phyloP scores from a whole-genome alignment of 2,797 vertebrate genomes.

The Phalloptychus januarius region DNA sequence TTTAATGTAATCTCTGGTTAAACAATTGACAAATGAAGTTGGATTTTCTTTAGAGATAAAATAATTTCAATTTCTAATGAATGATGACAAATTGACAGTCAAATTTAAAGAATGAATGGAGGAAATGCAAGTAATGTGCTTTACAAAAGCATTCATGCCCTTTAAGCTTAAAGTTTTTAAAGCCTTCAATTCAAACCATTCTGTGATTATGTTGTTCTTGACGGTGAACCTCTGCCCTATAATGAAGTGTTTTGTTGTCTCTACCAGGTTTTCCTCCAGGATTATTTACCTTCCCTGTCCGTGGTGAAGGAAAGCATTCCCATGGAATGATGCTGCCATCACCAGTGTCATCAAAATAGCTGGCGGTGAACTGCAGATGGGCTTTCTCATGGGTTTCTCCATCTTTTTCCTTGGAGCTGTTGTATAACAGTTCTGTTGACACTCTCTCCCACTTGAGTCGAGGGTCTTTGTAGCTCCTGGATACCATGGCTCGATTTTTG shows the following conservation, averaged over 20 bases:
- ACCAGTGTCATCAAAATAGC: neutral
- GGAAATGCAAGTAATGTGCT: neutral
- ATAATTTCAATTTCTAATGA: too few relatives aligned
- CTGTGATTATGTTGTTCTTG: neutral
- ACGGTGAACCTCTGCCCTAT: neutral
- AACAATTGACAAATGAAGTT: neutral
- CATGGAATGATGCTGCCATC: neutral
- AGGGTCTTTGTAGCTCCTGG: neutral
- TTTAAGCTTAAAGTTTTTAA: too few relatives aligned
- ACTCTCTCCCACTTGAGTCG: neutral
- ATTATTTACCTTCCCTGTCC: too few relatives aligned
- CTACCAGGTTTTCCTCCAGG: neutral
- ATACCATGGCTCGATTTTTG: neutral
- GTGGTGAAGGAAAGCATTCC: neutral
- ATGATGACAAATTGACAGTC: neutral
- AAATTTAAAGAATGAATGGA: neutral
- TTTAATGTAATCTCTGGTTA: neutral
- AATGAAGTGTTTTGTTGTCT: neutral
- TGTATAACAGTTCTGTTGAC: neutral
- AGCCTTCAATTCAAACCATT: too few relatives aligned
- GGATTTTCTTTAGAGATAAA: neutral
- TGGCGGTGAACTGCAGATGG: neutral
- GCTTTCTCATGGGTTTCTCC: neutral
- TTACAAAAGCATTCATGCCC: neutral
- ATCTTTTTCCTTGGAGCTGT: neutral